A percentile compares a stretch with the other conserved stretches of the same genome.
Conservation (phyloP, 2,797 vertebrate genomes). For the Gymnothorax reevesii region DNA sequence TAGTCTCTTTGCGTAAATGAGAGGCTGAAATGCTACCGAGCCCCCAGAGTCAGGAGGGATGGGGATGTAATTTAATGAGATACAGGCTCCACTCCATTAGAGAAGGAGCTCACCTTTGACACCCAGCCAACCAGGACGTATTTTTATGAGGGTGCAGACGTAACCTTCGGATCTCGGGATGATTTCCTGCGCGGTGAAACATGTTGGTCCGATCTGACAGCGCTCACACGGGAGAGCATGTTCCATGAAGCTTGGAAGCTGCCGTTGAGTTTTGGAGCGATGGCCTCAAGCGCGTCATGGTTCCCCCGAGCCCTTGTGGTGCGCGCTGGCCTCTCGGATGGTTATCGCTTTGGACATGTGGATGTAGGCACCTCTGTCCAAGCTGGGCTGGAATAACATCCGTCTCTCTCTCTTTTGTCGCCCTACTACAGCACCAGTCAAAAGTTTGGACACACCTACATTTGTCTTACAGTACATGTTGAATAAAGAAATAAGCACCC, state of each 20-base stretch:
- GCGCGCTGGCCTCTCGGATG: too few relatives aligned
- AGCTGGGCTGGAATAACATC: not conserved
- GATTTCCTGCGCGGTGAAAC: conserved; percentile 66
- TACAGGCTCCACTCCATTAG: conserved; percentile 39
- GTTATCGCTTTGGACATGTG: not conserved
- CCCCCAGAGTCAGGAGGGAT: conserved; percentile 21
- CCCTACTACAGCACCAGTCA: too few relatives aligned
- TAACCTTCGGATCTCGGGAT: conserved; percentile 51
- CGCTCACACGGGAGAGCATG: conserved; percentile 60
- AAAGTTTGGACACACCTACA: too few relatives aligned
- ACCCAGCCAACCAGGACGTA: not conserved
- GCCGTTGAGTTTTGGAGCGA: conserved; percentile 48
- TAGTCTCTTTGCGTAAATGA: too few relatives aligned
- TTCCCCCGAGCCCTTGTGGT: not conserved
- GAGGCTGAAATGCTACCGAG: conserved; percentile 30
- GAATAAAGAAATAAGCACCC: too few relatives aligned
- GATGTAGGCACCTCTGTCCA: not conserved
- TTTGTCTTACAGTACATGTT: too few relatives aligned
- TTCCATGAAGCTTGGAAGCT: conserved; percentile 62
- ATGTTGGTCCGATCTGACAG: conserved; percentile 57
- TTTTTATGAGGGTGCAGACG: not conserved
- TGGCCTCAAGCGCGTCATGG: not conserved
- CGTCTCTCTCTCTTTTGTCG: conserved; percentile 9
- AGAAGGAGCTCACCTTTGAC: conserved; percentile 52
- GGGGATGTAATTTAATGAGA: conserved; percentile 31